Evolutionary conservation across 2,888 invertebrate species (phyloP), one percentile per base, ranked within the genome.

Genomic region (Cyclophora albipunctata): DNA sequence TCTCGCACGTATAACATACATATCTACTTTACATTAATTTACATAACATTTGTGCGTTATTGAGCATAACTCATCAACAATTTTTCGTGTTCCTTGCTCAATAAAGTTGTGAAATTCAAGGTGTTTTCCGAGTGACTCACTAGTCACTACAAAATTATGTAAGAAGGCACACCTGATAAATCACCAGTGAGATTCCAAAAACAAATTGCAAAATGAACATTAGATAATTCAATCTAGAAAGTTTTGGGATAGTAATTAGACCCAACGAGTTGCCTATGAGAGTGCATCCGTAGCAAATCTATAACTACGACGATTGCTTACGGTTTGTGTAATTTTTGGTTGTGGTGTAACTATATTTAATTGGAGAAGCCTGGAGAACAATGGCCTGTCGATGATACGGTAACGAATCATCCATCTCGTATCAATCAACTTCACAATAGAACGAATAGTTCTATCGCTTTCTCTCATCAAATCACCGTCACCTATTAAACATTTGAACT

Each of bases 371-470:
- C 63, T 64, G 62, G 69, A 74, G 76, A 83, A 84, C 84, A 84
- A 84, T 84, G 58, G 81, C 52, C 57, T 57, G 57, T 53, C 56
- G 59, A 67, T 66, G 76, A 73, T 74, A 73, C 65, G 69, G 69
- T 64, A 68, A 69, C 68, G 73, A 76, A 81, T 74, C 62, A 63
- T 77, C 78, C 76, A 43, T 69, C 54, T 62, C 66, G 66, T 70
- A 82, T 81, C 79, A 76, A 78, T 75, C 79, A 71, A 64, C 61
- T 57, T 63, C 66, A 83, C 83, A 84, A 84, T 80, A 67, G 79
- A 76, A 79, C 37, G 37, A 37, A 79, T 78, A 74, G 69, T 62
- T 37, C 51, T 56, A 64, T 63, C 58, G 64, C 83, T 84, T 82
- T 84, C 83, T 72, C 78, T 20, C 63, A 2, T 37, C 37, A 5